Percentiles rank a stretch among this genome's conserved stretches.
phyloP scores from a whole-genome alignment of 2,797 vertebrate species.

The Psittacula derbiana region DNA sequence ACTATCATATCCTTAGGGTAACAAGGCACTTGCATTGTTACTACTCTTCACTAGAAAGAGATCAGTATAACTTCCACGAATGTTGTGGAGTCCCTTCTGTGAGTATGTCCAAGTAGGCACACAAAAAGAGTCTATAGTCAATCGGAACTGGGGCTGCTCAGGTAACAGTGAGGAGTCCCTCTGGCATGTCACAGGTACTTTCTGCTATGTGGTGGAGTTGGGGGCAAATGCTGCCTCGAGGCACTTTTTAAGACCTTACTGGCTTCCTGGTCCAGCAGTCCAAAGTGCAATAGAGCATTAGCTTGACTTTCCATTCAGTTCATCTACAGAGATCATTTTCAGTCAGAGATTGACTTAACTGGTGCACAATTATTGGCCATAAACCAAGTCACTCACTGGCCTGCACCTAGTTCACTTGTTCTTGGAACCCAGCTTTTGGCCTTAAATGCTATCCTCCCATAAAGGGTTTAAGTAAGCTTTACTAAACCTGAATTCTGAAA shows the following conservation, averaged over 20 bases:
- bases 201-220: neutral
- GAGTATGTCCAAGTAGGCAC: neutral
- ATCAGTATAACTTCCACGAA: neutral
- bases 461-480: neutral
- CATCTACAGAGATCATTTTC: neutral
- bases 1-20: neutral
- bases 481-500: neutral
- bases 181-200: neutral
- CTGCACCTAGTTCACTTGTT: neutral
- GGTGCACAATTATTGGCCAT: neutral
- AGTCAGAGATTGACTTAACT: neutral
- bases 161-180: neutral
- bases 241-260: neutral
- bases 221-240: neutral
- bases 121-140: neutral
- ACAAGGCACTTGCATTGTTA: neutral
- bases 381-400: neutral
- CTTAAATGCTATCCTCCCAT: neutral
- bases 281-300: neutral
- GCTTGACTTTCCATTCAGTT: neutral
- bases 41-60: neutral
- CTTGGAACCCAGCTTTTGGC: neutral
- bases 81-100: neutral
- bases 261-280: neutral
- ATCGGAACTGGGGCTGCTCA: neutral